Evolutionary conservation across 2,113 vertebrate species (phyloP).

Genomic region (Piaya cayana): DNA sequence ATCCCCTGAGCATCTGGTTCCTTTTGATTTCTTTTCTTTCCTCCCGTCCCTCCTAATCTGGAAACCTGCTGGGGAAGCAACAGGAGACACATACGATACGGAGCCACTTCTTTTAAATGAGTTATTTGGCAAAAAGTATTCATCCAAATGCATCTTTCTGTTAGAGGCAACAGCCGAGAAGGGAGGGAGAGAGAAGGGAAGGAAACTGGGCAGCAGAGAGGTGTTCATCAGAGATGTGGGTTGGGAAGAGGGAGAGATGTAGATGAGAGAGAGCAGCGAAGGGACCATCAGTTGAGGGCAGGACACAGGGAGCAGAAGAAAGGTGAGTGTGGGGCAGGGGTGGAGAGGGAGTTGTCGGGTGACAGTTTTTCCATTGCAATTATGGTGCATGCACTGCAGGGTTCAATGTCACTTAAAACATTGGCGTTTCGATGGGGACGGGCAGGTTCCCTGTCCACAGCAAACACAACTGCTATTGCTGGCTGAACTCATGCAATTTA

Average conservation of each 20-base stretch:
- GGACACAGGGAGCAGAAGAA: background rate
- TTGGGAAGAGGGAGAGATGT: background rate
- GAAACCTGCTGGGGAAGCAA: conserved; percentile 46
- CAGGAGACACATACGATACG: background rate
- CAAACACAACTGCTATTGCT: fast-evolving
- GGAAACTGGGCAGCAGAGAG: background rate
- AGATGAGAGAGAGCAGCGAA: background rate
- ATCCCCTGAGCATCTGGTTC: conserved; percentile 49
- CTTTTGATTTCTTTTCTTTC: conserved; percentile 16
- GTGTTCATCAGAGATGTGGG: background rate
- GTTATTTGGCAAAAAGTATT: background rate
- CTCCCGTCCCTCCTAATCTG: background rate
- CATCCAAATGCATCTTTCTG: background rate
- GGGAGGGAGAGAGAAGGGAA: background rate
- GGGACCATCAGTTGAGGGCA: fast-evolving
- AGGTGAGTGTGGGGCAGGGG: background rate
- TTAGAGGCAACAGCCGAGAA: background rate
- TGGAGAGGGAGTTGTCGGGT: background rate
- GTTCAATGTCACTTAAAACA: background rate
- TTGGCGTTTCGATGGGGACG: fast-evolving
- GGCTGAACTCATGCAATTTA: background rate
- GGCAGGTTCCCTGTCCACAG: background rate
- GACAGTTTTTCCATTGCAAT: background rate
- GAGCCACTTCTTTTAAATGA: background rate
- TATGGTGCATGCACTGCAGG: background rate